Evolutionary conservation across 2,888 invertebrate genomes (phyloP).

Genomic region (Papilio demoleus): DNA sequence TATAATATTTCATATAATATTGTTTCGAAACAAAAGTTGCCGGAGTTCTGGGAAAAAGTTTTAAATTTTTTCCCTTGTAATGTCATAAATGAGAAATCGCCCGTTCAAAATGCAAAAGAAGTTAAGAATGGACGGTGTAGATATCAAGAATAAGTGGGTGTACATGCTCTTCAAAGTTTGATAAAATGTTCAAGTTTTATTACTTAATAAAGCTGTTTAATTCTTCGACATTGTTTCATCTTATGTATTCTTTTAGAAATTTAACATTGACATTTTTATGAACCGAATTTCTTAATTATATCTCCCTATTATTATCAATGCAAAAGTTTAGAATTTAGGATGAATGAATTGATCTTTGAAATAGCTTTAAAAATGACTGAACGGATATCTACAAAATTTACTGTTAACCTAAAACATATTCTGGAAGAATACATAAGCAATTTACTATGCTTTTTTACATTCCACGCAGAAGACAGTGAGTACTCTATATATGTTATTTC

Average conservation of each 20-base stretch:
- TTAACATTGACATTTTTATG: neutral
- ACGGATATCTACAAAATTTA: too few relatives aligned
- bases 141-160: constrained; percentile 16
- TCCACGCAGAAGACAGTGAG: too few relatives aligned
- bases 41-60: constrained; percentile 27
- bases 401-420: too few relatives aligned
- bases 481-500: neutral
- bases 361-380: too few relatives aligned
- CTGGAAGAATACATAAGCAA: too few relatives aligned
- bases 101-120: constrained; percentile 34
- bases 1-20: neutral
- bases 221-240: neutral
- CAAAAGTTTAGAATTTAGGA: too few relatives aligned
- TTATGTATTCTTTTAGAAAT: neutral
- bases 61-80: constrained; percentile 26
- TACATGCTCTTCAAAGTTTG: constrained; percentile 27
- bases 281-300: neutral
- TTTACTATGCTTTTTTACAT: too few relatives aligned
- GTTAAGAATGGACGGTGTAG: constrained; percentile 26
- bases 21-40: constrained; percentile 7
- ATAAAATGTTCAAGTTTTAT: constrained; percentile 22
- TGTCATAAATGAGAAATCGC: constrained; percentile 33
- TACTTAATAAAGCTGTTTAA: constrained; percentile 20
- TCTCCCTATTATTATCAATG: too few relatives aligned
- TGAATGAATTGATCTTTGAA: too few relatives aligned